Percentiles rank a stretch among this genome's conserved stretches.
Conservation (phyloP, 2,888 invertebrate species). For the Platerodrilus igneus region DNA sequence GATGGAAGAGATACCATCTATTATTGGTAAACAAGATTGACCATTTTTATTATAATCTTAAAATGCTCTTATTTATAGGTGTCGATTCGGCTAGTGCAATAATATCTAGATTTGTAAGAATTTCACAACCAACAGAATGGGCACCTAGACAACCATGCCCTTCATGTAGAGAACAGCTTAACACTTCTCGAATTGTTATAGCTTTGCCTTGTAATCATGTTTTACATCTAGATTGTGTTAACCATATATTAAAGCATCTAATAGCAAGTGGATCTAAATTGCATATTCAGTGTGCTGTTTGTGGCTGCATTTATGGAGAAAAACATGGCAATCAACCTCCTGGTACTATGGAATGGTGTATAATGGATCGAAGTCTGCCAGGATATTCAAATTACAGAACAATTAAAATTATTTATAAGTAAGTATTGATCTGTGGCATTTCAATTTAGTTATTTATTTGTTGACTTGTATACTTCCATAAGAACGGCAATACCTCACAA, state of each 20-base stretch:
- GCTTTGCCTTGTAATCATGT: constrained; percentile 72
- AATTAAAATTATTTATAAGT: constrained; percentile 81
- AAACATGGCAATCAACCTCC: constrained; percentile 75
- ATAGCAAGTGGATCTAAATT: constrained; percentile 51
- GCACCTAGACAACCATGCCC: constrained; percentile 71
- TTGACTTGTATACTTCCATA: not conserved
- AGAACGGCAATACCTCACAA: too few species aligned
- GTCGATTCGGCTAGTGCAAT: constrained; percentile 57
- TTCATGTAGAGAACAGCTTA: constrained; percentile 60
- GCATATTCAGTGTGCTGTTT: constrained; percentile 82
- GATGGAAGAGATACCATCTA: constrained; percentile 34
- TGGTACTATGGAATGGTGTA: constrained; percentile 78
- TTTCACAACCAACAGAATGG: constrained; percentile 60
- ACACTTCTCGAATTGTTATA: constrained; percentile 55
- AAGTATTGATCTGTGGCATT: too few species aligned
- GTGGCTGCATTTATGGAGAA: constrained; percentile 80
- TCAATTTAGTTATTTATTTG: constrained; percentile 8
- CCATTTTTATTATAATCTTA: constrained; percentile 1
- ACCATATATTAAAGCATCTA: constrained; percentile 66
- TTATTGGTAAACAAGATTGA: constrained; percentile 43
- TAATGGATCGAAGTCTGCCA: constrained; percentile 64
- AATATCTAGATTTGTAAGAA: constrained; percentile 65
- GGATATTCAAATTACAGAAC: constrained; percentile 65
- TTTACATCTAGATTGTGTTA: constrained; percentile 75
- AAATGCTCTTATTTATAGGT: constrained; percentile 39